phyloP scores from a whole-genome alignment of 2,113 vertebrate species.

The Leucoraja erinaceus region DNA sequence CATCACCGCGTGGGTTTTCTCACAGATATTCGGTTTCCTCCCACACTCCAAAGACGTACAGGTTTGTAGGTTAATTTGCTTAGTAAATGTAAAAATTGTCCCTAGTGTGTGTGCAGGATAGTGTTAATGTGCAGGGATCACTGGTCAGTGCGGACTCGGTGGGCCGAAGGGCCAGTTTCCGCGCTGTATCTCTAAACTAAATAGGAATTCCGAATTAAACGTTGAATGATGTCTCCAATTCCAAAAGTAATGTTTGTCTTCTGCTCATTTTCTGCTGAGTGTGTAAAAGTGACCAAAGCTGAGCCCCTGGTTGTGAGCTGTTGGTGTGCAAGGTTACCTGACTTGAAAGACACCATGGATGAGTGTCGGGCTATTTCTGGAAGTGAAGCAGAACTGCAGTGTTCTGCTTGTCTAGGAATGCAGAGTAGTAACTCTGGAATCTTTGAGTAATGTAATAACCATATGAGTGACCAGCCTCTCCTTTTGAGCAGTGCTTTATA shows the following conservation, averaged over 20 bases:
- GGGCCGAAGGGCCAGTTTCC: no score
- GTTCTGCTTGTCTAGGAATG: neutral
- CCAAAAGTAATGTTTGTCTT: neutral
- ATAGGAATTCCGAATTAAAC: neutral
- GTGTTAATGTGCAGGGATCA: no score
- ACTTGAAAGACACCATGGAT: neutral
- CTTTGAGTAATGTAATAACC: neutral
- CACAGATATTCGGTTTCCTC: no score
- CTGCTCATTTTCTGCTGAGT: neutral
- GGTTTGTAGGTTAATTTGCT: no score
- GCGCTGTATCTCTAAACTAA: no score
- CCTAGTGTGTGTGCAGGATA: no score
- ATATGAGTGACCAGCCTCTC: neutral
- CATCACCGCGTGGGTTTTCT: no score
- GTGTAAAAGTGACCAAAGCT: neutral
- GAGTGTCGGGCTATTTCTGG: neutral
- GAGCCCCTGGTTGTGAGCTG: neutral
- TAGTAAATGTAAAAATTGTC: no score
- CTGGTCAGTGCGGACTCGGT: no score
- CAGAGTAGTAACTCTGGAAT: neutral
- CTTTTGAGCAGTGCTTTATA: neutral
- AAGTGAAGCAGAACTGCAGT: neutral
- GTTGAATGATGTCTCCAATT: neutral
- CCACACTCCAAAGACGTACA: no score
- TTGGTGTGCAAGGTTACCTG: neutral